Evolutionary conservation across 2,888 invertebrate genomes (phyloP).

Genomic region (Melinaea menophilus): DNA sequence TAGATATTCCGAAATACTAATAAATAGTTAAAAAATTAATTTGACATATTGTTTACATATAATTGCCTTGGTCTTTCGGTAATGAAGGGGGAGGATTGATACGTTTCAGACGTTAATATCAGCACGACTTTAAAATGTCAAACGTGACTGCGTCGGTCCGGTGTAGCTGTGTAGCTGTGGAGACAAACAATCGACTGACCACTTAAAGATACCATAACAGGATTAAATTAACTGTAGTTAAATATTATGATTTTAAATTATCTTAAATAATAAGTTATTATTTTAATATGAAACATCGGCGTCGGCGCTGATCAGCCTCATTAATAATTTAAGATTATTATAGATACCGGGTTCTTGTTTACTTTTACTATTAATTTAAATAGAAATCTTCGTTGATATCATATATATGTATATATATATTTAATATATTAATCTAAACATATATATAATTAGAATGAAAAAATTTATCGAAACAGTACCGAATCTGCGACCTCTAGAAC

Average conservation of each 20-base stretch:
- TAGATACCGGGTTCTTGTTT: conserved; percentile 7
- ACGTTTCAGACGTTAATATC: background rate
- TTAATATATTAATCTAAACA: no score
- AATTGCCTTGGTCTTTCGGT: background rate
- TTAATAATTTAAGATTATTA: conserved; percentile 14
- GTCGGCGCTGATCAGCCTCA: conserved; percentile 7
- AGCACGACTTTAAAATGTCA: conserved; percentile 4
- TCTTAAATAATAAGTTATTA: background rate
- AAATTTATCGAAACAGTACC: no score
- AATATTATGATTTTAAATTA: conserved; percentile 8
- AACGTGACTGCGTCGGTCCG: background rate
- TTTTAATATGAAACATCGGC: conserved; percentile 16
- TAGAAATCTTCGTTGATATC: no score
- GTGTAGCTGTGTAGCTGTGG: background rate
- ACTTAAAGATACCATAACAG: conserved; percentile 1
- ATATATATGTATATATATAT: no score
- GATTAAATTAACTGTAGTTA: background rate
- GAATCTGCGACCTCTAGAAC: no score
- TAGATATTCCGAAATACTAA: no score
- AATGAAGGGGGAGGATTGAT: background rate
- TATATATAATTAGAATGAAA: no score
- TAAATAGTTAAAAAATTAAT: no score
- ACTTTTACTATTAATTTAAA: no score
- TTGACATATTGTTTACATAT: no score
- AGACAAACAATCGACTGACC: background rate